Evolutionary conservation across 92 coral and sea anemone genomes (phyloP).

Genomic region (Metridium senile): DNA sequence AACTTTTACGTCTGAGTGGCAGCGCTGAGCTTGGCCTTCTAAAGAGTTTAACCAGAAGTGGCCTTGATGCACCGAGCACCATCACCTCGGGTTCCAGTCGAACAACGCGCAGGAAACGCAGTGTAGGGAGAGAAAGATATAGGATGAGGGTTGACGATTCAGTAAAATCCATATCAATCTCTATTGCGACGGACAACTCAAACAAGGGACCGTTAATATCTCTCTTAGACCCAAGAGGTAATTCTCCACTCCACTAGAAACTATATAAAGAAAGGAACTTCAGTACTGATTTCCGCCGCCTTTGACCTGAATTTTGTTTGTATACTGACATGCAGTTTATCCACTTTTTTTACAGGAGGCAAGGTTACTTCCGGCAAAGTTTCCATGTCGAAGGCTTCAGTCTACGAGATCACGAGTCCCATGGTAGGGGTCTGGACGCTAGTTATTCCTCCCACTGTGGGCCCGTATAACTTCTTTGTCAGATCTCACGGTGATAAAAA

Average conservation of each 20-base stretch:
- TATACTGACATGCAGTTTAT: neutral
- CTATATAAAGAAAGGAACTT: no score
- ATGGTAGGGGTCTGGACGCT: slow-evolving; percentile 78
- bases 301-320: neutral
- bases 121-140: slow-evolving; percentile 18
- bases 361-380: slow-evolving; percentile 56
- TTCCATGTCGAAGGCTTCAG: slow-evolving; percentile 50
- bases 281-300: no score
- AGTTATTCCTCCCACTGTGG: slow-evolving; percentile 51
- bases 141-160: slow-evolving; percentile 73
- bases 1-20: slow-evolving; percentile 46
- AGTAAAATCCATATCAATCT: slow-evolving; percentile 59
- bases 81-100: slow-evolving; percentile 57
- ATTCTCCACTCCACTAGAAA: neutral
- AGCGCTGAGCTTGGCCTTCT: slow-evolving; percentile 56
- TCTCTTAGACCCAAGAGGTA: slow-evolving; percentile 43
- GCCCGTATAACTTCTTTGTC: slow-evolving; percentile 67
- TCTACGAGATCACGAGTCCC: slow-evolving; percentile 69
- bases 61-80: slow-evolving; percentile 67
- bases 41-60: slow-evolving; percentile 62
- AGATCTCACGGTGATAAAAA: slow-evolving; percentile 65
- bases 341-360: neutral
- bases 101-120: no score
- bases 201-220: slow-evolving; percentile 32
- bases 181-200: slow-evolving; percentile 29